A percentile compares a stretch with the other conserved stretches of the same genome.
Conservation (phyloP, 2,888 invertebrate genomes). For the Heliconius aoede region DNA sequence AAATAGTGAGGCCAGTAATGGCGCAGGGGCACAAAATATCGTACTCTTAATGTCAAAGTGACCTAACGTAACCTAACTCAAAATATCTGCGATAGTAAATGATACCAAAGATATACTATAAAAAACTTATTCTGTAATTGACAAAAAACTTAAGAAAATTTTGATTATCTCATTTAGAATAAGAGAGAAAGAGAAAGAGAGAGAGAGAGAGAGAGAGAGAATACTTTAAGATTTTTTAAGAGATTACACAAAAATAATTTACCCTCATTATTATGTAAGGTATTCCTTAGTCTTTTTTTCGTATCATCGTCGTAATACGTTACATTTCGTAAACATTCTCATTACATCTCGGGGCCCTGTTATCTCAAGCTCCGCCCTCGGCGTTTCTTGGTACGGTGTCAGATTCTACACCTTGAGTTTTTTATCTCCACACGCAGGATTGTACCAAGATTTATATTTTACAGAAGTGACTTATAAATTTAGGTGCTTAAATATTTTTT, state of each 20-base stretch:
- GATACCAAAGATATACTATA: too few relatives aligned
- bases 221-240: background rate
- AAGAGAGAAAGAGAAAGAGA: too few relatives aligned
- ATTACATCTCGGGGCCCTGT: constrained; percentile 34
- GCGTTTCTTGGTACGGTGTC: constrained; percentile 51
- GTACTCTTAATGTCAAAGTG: too few relatives aligned
- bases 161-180: too few relatives aligned
- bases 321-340: constrained; percentile 34
- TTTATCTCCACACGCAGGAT: constrained; percentile 64
- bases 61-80: too few relatives aligned
- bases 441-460: constrained; percentile 45
- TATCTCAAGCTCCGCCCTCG: constrained; percentile 36
- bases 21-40: too few relatives aligned
- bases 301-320: constrained; percentile 3
- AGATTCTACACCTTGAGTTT: constrained; percentile 73
- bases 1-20: too few relatives aligned
- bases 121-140: background rate
- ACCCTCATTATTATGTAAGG: too few relatives aligned
- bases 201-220: too few relatives aligned
- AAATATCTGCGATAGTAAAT: background rate
- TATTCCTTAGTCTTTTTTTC: background rate
- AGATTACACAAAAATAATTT: background rate
- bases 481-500: background rate
- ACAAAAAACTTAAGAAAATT: background rate
- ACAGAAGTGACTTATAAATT: constrained; percentile 52